A percentile compares a stretch with the other conserved stretches of the same genome.
These are phyloP conservation scores for Andrena bucephala DNA, from an alignment of 2,888 invertebrate genomes.

Conservation along the genomic window DNA sequence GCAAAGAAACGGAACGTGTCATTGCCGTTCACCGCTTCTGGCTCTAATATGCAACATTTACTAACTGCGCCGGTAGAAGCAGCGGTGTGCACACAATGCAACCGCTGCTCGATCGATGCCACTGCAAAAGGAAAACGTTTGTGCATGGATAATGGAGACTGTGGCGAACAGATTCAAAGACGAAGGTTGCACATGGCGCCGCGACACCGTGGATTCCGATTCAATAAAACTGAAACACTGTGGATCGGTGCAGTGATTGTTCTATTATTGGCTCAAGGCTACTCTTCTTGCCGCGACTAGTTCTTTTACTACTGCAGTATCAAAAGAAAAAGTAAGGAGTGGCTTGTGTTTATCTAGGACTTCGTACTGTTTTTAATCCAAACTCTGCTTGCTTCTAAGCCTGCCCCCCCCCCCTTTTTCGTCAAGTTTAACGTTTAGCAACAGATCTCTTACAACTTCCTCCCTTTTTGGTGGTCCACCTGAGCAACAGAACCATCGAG, in stretches of 20 bases:
- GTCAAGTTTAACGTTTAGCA: neutral
- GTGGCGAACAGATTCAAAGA: neutral
- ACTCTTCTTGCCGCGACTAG: neutral
- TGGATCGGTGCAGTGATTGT: too few relatives aligned
- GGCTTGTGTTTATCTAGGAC: neutral
- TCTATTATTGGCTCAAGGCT: neutral
- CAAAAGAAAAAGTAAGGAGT: neutral
- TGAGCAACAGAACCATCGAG: neutral
- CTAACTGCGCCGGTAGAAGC: neutral
- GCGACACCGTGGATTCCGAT: neutral
- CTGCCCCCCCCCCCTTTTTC: neutral
- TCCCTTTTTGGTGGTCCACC: neutral
- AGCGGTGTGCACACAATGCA: neutral
- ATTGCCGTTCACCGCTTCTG: conserved; percentile 40
- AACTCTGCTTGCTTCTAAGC: neutral
- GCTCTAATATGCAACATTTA: conserved; percentile 28
- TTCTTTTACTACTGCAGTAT: too few relatives aligned
- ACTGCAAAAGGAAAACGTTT: conserved; percentile 16
- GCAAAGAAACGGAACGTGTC: conserved; percentile 48
- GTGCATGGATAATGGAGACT: neutral
- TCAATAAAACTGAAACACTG: too few relatives aligned
- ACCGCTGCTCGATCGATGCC: conserved; percentile 23
- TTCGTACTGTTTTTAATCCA: neutral
- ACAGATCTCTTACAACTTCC: neutral
- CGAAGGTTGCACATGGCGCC: neutral